Base-by-base conservation (phyloP, 2,113 vertebrate genomes). In the Mastomys natalensis region DNA sequence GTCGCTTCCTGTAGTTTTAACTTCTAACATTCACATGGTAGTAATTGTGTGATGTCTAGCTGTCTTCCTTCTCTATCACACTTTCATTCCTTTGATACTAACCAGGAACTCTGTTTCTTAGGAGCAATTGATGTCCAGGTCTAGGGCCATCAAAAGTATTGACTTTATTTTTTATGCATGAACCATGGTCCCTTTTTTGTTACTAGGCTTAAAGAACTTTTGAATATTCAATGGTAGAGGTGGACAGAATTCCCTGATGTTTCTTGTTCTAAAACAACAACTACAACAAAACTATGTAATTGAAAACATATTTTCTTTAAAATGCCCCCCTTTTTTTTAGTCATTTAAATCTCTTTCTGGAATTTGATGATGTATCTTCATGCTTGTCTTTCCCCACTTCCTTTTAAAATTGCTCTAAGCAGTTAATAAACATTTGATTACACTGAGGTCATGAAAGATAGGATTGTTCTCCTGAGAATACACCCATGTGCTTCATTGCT, bases 161-260 rank as follows among this genome's bases (percentile, higher is more conserved):
- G 43, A 37, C 89, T 95, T 93, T 55, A 86, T 62, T 74, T 89
- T 96, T 90, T 82, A 89, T 76, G 19, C 29, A 60, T 16, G 31
- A 74, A 66, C 1, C 11, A 66, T 68, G 87, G n/a, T 29, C 66
- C 81, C 48, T 11, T 89, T 91, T 40, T n/a, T 12, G 9, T 96
- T 82, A 78, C 43, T 95, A 55, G 73, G 24, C 87, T 88, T 95
- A 77, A 89, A 22, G 78, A 93, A 87, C 15, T 1, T 37, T 94
- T 96, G 29, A 37, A 58, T 87, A 90, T 78, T 12, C 3, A 66
- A 1, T 53, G 22, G 21, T 13, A 76, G 87, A 95, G 29, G 40
- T 74, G 43, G 82, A 90, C 73, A 80, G 86, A 26, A 92, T 90
- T 5, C 37, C 11, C 16, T 34, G 31, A 80, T 12, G 3, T 72